phyloP scores from a whole-genome alignment of 2,113 vertebrate genomes.

The Aegotheles bennettii region DNA sequence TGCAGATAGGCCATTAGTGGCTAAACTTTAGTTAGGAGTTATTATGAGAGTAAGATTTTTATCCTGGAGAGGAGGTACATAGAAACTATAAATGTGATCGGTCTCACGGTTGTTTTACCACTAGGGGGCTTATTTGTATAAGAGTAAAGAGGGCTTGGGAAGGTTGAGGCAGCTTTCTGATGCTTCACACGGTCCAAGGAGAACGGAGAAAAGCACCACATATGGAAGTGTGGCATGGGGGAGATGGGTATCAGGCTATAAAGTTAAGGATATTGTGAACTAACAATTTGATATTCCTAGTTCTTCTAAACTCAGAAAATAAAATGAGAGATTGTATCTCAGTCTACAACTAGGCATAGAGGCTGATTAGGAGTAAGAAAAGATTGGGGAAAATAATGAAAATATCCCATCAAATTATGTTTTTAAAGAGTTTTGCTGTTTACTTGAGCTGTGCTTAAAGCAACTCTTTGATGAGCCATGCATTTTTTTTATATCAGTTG shows the following conservation, averaged over 20 bases:
- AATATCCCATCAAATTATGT: neutral
- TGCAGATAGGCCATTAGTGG: neutral
- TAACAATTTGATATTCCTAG: neutral
- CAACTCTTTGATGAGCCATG: neutral
- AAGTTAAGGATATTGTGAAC: neutral
- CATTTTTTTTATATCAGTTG: neutral
- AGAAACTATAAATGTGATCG: neutral
- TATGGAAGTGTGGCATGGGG: neutral
- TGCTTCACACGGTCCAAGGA: neutral
- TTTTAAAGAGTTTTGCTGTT: neutral
- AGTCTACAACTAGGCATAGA: neutral
- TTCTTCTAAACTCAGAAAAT: neutral
- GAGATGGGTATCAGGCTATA: neutral
- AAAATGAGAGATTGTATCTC: neutral
- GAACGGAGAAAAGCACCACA: neutral
- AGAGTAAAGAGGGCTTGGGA: neutral
- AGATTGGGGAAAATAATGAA: neutral
- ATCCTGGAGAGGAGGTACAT: neutral
- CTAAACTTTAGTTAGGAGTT: neutral
- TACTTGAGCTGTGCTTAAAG: neutral
- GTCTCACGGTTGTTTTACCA: neutral
- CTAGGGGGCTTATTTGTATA: conserved; percentile 58
- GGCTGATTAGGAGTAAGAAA: neutral
- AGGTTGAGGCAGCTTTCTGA: neutral
- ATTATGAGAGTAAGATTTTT: neutral